Evolutionary conservation across 1,140 invertebrate genomes (phyloP).

Genomic region (Zaprionus davidi): DNA sequence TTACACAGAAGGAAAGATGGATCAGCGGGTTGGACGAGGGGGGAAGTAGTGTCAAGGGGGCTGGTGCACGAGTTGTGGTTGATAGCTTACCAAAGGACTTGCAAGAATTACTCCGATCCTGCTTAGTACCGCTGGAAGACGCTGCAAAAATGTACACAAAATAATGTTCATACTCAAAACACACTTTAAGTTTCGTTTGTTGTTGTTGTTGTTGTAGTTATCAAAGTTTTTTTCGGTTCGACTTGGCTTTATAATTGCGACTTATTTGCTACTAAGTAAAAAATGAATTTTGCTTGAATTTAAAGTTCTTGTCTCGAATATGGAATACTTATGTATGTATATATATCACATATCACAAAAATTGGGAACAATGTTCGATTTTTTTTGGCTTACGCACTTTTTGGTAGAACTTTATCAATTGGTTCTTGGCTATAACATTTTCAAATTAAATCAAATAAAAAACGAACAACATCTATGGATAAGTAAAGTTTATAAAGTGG

Average conservation of each 20-base stretch:
- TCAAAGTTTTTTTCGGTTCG: conserved; percentile 41
- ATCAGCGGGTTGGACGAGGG: conserved; percentile 11
- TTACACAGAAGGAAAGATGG: conserved; percentile 22
- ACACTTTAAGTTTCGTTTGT: conserved; percentile 81
- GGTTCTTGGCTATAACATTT: conserved; percentile 2
- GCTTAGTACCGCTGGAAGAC: conserved; percentile 95
- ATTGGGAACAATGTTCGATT: conserved; percentile 83
- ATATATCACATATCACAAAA: conserved; percentile 69
- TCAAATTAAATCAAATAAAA: conserved; percentile 30
- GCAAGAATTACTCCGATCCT: conserved; percentile 96
- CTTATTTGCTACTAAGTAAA: conserved; percentile 47
- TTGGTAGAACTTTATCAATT: conserved; percentile 11
- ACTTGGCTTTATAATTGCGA: conserved; percentile 47
- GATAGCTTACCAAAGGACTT: conserved; percentile 95
- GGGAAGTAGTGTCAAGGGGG: conserved; percentile 10
- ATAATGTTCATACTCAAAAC: conserved; percentile 84
- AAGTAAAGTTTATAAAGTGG: conserved; percentile 38
- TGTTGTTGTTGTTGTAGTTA: conserved; percentile 41
- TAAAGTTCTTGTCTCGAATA: conserved; percentile 33
- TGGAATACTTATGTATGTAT: conserved; percentile 11
- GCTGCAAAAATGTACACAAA: conserved; percentile 89
- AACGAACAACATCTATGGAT: conserved; percentile 20
- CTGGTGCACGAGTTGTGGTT: conserved; percentile 78
- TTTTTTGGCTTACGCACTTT: conserved; percentile 36
- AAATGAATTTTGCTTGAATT: conserved; percentile 33